These are phyloP conservation scores for Ectobius pallidus DNA, from an alignment of 2,888 invertebrate genomes.

Conservation along the genomic window DNA sequence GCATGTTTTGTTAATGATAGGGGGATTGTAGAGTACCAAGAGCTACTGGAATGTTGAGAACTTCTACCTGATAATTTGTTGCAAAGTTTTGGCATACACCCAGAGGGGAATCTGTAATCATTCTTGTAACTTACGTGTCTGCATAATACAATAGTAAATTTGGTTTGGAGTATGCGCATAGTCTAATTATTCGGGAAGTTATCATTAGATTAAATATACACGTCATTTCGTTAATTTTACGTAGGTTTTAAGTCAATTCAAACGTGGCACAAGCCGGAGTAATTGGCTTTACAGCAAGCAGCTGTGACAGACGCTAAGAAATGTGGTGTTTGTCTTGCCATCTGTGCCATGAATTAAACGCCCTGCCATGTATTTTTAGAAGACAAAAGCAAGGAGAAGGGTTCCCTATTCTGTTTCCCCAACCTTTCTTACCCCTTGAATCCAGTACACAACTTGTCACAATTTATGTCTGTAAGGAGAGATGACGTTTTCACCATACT, in stretches of 20 bases:
- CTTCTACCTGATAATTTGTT: background rate
- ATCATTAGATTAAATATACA: background rate
- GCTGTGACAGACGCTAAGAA: slow-evolving; percentile 1
- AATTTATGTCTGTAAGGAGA: no score
- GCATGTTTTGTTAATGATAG: background rate
- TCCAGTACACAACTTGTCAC: no score
- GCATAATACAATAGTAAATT: no score
- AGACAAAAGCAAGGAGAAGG: no score
- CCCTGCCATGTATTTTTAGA: background rate
- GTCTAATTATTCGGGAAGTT: background rate
- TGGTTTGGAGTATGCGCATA: background rate
- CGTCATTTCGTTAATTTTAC: background rate
- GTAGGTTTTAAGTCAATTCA: background rate
- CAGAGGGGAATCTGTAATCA: background rate
- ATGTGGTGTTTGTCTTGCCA: background rate
- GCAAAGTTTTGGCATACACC: background rate
- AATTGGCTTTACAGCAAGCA: background rate
- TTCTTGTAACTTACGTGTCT: background rate
- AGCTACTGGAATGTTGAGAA: background rate
- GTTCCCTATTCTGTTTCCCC: no score
- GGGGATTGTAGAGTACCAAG: background rate
- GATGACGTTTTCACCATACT: no score
- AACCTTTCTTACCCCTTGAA: no score
- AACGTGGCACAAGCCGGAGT: background rate
- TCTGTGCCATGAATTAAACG: background rate